Conservation (phyloP, 2,113 vertebrate species). For the Leptodactylus fuscus region DNA sequence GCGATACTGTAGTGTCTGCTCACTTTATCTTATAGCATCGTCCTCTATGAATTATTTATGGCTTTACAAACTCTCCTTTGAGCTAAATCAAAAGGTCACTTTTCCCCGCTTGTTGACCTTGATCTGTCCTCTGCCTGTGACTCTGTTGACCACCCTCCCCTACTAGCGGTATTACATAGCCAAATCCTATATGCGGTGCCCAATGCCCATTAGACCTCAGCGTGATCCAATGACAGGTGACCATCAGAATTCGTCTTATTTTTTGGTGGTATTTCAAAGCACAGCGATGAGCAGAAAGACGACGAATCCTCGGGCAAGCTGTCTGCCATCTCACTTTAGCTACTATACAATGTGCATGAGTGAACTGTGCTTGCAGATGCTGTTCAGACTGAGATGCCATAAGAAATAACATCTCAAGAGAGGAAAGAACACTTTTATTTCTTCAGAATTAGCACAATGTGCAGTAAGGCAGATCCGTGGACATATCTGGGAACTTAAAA, state of each 20-base stretch:
- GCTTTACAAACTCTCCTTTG: neutral
- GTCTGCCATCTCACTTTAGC: slow-evolving; percentile 1
- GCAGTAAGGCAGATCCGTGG: neutral
- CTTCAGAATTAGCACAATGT: neutral
- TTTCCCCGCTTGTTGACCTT: too few relatives aligned
- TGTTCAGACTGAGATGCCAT: neutral
- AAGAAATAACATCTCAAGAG: neutral
- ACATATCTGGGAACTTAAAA: neutral
- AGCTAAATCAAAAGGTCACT: too few relatives aligned
- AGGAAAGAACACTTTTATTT: neutral
- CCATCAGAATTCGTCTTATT: neutral
- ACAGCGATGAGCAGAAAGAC: neutral
- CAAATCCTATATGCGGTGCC: neutral
- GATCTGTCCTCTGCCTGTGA: neutral
- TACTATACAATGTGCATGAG: neutral
- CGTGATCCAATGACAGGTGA: neutral
- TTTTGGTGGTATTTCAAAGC: neutral
- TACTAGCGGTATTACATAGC: neutral
- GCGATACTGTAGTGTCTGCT: neutral
- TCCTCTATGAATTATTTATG: neutral
- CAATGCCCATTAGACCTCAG: neutral
- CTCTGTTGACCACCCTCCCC: neutral
- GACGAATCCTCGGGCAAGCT: neutral
- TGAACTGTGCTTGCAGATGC: neutral
- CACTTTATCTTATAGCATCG: neutral